These are phyloP conservation scores for Mesorhabditis spiculigera DNA, from an alignment of 2,888 invertebrate genomes.

Conservation along the genomic window DNA sequence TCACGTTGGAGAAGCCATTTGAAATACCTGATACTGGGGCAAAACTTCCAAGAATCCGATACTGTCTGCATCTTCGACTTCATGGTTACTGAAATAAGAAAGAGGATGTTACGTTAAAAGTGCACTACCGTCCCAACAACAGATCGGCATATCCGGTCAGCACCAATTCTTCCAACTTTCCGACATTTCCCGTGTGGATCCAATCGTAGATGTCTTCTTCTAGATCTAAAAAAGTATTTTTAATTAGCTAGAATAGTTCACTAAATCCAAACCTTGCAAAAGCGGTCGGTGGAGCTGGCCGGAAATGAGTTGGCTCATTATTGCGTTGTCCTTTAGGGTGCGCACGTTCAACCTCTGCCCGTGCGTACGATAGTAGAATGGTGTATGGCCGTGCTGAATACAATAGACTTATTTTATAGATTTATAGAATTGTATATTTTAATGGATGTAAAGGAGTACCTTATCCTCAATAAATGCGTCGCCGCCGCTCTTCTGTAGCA, in stretches of 20 bases:
- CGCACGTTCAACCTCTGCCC: constrained; percentile 70
- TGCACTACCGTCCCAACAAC: constrained; percentile 71
- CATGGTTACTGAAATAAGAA: constrained; percentile 7
- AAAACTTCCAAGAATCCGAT: constrained; percentile 81
- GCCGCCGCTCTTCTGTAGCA: constrained; percentile 58
- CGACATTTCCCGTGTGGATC: constrained; percentile 74
- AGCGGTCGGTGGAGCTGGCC: constrained; percentile 55
- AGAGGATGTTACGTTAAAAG: constrained; percentile 14
- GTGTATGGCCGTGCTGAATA: constrained; percentile 72
- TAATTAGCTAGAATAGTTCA: background rate
- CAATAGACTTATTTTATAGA: constrained; percentile 4
- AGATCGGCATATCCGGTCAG: constrained; percentile 81
- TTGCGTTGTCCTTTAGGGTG: constrained; percentile 49
- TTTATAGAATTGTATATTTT: constrained; percentile 15
- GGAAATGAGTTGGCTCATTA: constrained; percentile 55
- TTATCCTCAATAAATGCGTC: constrained; percentile 59
- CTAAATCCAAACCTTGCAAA: constrained; percentile 43
- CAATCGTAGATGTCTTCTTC: constrained; percentile 60
- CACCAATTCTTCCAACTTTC: constrained; percentile 81
- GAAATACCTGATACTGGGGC: constrained; percentile 70
- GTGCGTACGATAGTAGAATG: constrained; percentile 77
- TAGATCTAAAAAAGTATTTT: constrained; percentile 40
- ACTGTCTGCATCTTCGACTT: constrained; percentile 60
- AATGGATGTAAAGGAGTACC: constrained; percentile 50
- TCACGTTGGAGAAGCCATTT: background rate